Evolutionary conservation across 2,888 invertebrate species (phyloP).

Genomic region (Gymnoscelis rufifasciata): DNA sequence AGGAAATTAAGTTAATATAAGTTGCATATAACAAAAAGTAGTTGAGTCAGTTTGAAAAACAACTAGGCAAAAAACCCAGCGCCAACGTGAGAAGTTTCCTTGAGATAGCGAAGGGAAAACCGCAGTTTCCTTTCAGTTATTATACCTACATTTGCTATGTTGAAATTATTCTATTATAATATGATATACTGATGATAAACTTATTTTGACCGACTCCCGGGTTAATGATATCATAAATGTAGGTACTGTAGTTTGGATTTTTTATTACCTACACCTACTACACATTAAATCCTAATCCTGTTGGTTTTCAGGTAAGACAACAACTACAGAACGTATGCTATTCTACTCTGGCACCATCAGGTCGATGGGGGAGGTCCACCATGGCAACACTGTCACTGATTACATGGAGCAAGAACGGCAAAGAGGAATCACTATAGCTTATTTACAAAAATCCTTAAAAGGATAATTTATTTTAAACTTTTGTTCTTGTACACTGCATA

Average conservation of each 20-base stretch:
- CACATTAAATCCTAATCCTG: too few relatives aligned
- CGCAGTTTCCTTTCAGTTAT: constrained; percentile 10
- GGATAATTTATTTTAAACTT: constrained; percentile 5
- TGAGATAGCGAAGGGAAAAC: constrained; percentile 15
- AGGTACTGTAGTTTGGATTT: too few relatives aligned
- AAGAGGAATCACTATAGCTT: constrained; percentile 91
- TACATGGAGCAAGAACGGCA: constrained; percentile 97
- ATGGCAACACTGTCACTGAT: constrained; percentile 96
- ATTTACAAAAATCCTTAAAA: constrained; percentile 48
- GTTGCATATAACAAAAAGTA: neutral
- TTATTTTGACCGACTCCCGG: too few relatives aligned
- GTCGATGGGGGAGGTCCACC: constrained; percentile 93
- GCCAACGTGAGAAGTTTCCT: constrained; percentile 3
- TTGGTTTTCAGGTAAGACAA: constrained; percentile 99
- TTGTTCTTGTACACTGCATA: too few relatives aligned
- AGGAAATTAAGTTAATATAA: too few relatives aligned
- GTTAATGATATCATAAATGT: too few relatives aligned
- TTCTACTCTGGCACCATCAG: constrained; percentile 91
- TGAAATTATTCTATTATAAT: too few relatives aligned
- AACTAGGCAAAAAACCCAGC: constrained; percentile 8
- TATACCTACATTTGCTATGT: neutral
- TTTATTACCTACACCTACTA: too few relatives aligned
- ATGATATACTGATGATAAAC: too few relatives aligned
- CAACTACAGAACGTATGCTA: constrained; percentile 98
- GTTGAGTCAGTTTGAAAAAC: neutral